Evolutionary conservation across 2,797 vertebrate genomes (phyloP), one percentile per base, ranked within the genome.

Genomic region (Prunella strophiata): DNA sequence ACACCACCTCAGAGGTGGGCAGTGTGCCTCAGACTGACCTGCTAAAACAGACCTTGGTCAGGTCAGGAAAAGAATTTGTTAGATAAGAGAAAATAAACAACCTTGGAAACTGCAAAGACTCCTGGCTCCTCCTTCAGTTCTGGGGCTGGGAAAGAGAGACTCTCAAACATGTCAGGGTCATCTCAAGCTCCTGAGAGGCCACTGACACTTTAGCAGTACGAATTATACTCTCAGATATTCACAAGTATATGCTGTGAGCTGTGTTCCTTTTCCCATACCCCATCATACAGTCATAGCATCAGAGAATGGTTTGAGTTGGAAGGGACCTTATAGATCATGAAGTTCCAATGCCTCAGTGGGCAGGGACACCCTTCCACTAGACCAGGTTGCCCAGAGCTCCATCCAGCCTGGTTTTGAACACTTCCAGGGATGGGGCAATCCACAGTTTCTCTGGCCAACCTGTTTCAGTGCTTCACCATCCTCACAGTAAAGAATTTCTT

Each of bases 131-230:
- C 9, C 36, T 36, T 36, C 36, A 36, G 36, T 36, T 36, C 36
- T 36, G 36, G 36, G 36, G 36, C 36, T 36, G 36, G 36, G 36
- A 36, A 36, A n/a, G n/a, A 36, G 8, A 36, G 36, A 36, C 36
- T 36, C 36, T 36, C 36, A 36, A 36, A 36, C 36, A 36, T 36
- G 9, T 36, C 36, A 36, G 36, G 36, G 36, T 36, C 36, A 36
- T 36, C 36, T 36, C 36, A 9, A 36, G 36, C 36, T 36, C 36
- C 36, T 36, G 36, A 36, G 36, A 36, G 36, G 36, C 36, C 36
- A 36, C 36, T 8, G 36, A 36, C 36, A 36, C 10, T 58, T 73
- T 36, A 59, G 21, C 13, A 11, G 40, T 38, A 27, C 0, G 0
- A 62, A n/a, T 71, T 1, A 15, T 5, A 26, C 17, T 51, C 20